Percentiles rank a stretch among this genome's conserved stretches.
These are phyloP conservation scores for Perodicticus potto DNA, from an alignment of 2,797 vertebrate genomes.

Conservation along the genomic window DNA sequence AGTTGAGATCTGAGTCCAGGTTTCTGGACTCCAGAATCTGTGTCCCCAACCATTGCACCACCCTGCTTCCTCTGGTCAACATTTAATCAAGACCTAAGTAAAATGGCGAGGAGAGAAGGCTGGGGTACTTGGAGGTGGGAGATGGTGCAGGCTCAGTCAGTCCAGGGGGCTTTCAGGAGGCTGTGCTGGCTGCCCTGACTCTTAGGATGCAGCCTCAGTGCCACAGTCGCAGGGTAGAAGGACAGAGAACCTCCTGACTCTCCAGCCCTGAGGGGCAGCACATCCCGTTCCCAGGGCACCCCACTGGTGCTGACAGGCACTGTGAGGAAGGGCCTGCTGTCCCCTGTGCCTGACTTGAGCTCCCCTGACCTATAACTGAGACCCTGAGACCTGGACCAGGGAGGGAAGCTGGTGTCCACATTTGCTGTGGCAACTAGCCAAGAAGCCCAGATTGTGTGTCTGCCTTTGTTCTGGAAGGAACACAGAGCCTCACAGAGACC, in stretches of 20 bases:
- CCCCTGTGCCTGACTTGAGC: accelerated
- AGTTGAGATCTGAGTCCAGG: background rate
- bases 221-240: background rate
- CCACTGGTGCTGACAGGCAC: background rate
- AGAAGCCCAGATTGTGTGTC: background rate
- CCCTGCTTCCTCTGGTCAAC: background rate
- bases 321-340: background rate
- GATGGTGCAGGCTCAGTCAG: background rate
- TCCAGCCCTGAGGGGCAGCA: too few species aligned
- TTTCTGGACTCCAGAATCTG: background rate
- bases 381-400: background rate
- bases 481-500: background rate
- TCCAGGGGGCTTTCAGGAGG: background rate
- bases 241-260: background rate
- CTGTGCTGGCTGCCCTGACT: background rate
- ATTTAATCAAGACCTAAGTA: background rate
- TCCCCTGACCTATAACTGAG: background rate
- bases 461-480: constrained; percentile 54
- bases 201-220: background rate
- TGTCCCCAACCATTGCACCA: background rate
- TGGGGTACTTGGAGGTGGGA: background rate
- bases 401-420: background rate
- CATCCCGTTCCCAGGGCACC: accelerated
- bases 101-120: background rate
- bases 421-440: constrained; percentile 17